Evolutionary conservation across 2,888 invertebrate species (phyloP), one percentile per base, ranked within the genome.

Genomic region (Drosophila silvestris): DNA sequence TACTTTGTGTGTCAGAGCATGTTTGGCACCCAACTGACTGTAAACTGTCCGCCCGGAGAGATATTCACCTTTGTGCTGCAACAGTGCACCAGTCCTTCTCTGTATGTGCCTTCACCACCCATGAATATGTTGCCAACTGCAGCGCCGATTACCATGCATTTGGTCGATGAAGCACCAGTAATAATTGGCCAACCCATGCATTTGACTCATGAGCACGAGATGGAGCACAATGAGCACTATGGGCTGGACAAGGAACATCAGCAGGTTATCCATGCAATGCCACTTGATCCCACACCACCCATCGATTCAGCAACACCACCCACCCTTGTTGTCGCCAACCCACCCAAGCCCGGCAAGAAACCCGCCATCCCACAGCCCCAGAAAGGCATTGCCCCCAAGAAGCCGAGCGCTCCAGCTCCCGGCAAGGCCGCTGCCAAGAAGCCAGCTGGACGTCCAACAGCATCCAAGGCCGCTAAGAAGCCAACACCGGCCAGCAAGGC

Each of bases 1-100:
- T 93, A 92, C 74, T 91, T 80, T 66, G 82, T 91, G 32, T 93
- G 93, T 64, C 77, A 81, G 51, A 73, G 79, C 2, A 56, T 91
- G 50, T 83, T 77, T 22, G 92, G 89, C 32, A 81, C 66, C 53
- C 83, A 83, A 52, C 32, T 90, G 67, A 82, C 80, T 22, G 79
- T 92, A 37, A 76, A 72, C 52, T 93, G 93, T 57, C 85, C 86
- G 19, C 62, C 85, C 35, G 93, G 93, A 4, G 88, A 91, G 65
- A 71, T 91, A 4, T 93, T 93, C 77, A 85, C 91, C 50, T 93
- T 91, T 61, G 91, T 91, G 28, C 85, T 92, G 63, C 93, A 93
- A 77, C 70, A 84, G 39, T 93, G 93, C 70, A 79, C 90, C 39
- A 6, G 77, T 1, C 90, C 92, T 5, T 75, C 88, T 5, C 72